phyloP scores from a whole-genome alignment of 1,140 invertebrate species.

The Diorhabda carinulata region DNA sequence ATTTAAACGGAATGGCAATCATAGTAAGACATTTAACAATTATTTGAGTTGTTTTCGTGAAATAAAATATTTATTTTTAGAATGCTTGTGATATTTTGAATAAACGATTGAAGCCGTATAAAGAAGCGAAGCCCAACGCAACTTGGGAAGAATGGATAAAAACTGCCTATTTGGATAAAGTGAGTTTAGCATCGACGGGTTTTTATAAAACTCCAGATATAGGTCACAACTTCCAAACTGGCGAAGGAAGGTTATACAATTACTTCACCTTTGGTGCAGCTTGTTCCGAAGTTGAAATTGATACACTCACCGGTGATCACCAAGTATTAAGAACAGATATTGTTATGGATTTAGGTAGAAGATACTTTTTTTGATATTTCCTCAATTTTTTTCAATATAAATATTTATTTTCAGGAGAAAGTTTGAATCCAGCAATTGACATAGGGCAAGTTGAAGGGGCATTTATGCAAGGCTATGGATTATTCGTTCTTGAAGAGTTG shows the following conservation, averaged over 20 bases:
- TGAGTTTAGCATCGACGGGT: conserved; percentile 81
- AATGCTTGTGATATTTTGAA: conserved; percentile 78
- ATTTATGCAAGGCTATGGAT: conserved; percentile 89
- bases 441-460: conserved; percentile 94
- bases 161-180: conserved; percentile 73
- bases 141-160: conserved; percentile 84
- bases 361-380: neutral
- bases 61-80: conserved; percentile 45
- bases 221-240: conserved; percentile 70
- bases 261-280: conserved; percentile 81
- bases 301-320: conserved; percentile 85
- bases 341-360: conserved; percentile 82
- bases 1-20: conserved; percentile 94
- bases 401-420: conserved; percentile 58
- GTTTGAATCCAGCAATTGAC: conserved; percentile 93
- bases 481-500: conserved; percentile 88
- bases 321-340: conserved; percentile 84
- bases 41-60: neutral
- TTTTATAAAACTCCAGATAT: conserved; percentile 81
- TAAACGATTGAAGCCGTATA: conserved; percentile 73
- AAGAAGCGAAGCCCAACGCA: conserved; percentile 70
- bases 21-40: conserved; percentile 53
- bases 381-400: neutral
- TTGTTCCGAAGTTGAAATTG: conserved; percentile 79
- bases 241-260: conserved; percentile 68